Percentiles rank a stretch among this genome's conserved stretches.
Evolutionary conservation across 64 coral and sea anemone genomes (phyloP).

Genomic region (Pachyseris speciosa): DNA sequence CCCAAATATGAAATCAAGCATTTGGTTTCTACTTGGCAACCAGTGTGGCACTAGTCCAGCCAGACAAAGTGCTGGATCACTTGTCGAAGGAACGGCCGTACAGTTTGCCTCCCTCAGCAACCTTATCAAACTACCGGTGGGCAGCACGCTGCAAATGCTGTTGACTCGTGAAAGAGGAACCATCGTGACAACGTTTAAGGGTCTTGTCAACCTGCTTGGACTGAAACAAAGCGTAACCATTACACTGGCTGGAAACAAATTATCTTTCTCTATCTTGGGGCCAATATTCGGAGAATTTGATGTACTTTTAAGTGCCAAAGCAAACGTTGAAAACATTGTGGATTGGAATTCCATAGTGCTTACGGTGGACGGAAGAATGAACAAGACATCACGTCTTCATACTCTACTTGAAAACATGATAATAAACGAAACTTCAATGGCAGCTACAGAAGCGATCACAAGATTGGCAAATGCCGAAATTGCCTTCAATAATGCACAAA

Average conservation of each 20-base stretch:
- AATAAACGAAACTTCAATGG: not conserved
- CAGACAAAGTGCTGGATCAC: not conserved
- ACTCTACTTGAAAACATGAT: not conserved
- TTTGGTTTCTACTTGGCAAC: not conserved
- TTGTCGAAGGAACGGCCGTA: conserved; percentile 9
- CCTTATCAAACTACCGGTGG: not conserved
- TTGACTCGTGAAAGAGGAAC: not conserved
- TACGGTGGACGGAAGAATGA: not conserved
- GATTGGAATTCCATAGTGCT: conserved; percentile 3
- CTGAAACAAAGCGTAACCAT: not conserved
- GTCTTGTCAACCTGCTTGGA: not conserved
- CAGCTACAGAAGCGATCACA: not conserved
- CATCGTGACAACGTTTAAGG: not conserved
- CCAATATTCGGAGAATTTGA: not conserved
- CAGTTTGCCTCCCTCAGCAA: not conserved
- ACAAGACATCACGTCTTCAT: not conserved
- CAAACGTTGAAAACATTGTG: not conserved
- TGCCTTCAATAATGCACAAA: not conserved
- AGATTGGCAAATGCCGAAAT: not conserved
- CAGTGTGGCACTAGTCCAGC: not conserved
- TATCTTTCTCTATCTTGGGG: not conserved
- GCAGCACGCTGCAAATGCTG: not conserved
- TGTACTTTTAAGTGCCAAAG: conserved; percentile 1
- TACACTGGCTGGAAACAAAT: not conserved
- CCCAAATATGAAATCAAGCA: not conserved